Conservation (phyloP, 37 sponge, comb jelly and placozoan genomes). For the Cladorhizidae sp. region DNA sequence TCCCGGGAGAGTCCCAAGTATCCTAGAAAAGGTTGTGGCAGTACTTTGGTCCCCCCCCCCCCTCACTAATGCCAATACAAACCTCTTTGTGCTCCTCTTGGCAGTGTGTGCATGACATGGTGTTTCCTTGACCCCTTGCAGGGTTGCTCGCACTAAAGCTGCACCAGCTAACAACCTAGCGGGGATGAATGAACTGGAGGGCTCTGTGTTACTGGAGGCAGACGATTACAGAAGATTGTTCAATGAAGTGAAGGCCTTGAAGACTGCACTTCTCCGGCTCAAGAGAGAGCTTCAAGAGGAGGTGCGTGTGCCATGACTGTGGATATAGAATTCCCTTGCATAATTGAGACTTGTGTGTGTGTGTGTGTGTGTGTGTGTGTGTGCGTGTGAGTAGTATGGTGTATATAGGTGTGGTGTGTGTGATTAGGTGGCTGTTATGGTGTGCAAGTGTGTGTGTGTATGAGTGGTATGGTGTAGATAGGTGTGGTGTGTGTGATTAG, state of each 20-base stretch:
- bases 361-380: no score
- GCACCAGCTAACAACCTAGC: not conserved
- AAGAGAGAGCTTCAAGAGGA: conserved; percentile 78
- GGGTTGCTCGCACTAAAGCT: conserved; percentile 19
- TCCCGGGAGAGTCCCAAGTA: no score
- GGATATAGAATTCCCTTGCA: no score
- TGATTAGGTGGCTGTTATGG: no score
- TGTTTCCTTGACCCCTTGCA: not conserved
- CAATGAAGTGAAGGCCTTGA: conserved; percentile 77
- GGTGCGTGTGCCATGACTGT: no score
- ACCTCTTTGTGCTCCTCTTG: not conserved
- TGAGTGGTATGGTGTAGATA: no score
- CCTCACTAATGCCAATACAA: not conserved
- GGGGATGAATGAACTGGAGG: conserved; percentile 68
- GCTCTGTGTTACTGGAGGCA: conserved; percentile 63
- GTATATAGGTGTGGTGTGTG: no score
- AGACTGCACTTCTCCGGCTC: conserved; percentile 69
- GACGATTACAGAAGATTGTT: conserved; percentile 64
- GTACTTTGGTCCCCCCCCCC: not conserved
- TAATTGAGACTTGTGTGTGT: no score
- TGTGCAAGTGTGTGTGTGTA: no score
- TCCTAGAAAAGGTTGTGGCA: not conserved
- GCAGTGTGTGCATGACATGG: not conserved
- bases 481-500: no score
- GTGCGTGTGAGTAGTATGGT: no score